Evolutionary conservation across 1,140 invertebrate genomes (phyloP).

Genomic region (Hycleus phaleratus): DNA sequence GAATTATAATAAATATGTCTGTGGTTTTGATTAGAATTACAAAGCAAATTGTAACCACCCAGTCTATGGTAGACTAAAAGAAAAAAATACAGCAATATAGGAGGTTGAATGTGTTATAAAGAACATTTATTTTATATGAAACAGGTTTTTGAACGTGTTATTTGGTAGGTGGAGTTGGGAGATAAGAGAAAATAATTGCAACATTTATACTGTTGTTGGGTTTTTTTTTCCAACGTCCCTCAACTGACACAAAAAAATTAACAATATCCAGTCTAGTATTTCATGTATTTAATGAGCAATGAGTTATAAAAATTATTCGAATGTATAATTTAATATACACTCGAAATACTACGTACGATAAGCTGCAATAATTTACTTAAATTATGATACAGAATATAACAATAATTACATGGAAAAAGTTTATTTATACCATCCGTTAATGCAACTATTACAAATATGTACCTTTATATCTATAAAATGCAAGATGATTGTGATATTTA

Average conservation of each 20-base stretch:
- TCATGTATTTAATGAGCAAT: constrained; percentile 19
- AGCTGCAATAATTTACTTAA: no score
- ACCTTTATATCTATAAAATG: no score
- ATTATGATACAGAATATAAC: constrained; percentile 22
- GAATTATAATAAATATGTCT: no score
- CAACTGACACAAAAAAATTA: neutral
- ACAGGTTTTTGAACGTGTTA: constrained; percentile 8
- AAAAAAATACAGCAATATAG: no score
- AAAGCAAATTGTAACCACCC: no score
- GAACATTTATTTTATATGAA: neutral
- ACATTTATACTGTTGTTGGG: neutral
- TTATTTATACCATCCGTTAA: constrained; percentile 27
- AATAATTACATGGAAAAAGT: constrained; percentile 18
- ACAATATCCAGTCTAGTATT: constrained; percentile 14
- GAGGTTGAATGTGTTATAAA: no score
- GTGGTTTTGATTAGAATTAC: no score
- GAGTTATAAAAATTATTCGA: constrained; percentile 20
- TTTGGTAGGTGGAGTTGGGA: constrained; percentile 3
- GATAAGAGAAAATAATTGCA: constrained; percentile 19
- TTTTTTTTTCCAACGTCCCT: neutral
- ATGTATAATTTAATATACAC: no score
- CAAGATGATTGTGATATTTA: no score
- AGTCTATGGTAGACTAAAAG: no score
- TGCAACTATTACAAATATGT: no score
- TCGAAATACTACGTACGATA: no score